Base-by-base conservation (phyloP, 2,888 invertebrate species). In the Arge pagana region DNA sequence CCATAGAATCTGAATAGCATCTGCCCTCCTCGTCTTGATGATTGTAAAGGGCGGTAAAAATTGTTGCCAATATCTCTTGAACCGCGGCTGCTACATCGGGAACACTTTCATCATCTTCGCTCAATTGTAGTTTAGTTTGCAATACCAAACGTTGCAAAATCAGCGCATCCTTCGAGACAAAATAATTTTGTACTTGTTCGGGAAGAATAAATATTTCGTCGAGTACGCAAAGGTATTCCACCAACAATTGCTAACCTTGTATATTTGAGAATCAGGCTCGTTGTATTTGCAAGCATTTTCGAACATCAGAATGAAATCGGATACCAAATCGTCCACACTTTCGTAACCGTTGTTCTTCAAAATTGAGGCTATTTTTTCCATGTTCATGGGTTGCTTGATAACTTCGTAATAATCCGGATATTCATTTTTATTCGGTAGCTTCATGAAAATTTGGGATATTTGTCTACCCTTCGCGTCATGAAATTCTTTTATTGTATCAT, bases 361-460 rank as follows among this genome's bases (percentile, higher is more conserved):
- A 67, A 93, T 93, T 50, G 90, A 89, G 0, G 91, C 89, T 53
- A 99, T 96, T 70, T 88, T 88, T 70, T 96, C 95, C 87, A 99
- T 87, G 73, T 98, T 97, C 69, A 99, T 93, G 0, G 99, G 98
- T 62, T 89, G 90, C 68, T 93, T 94, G 50, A 99, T 98, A 0
- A 97, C 88, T 72, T 97, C 96, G 71, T 96, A 98, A 77, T 99
- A 99, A 71, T 96, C 95, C 0, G 98, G 97, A 77, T 96, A 96
- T 70, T 96, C 88, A 68, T 79, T 83, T 81, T 93, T 95, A 39
- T 91, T 92, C 1, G 98, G 98, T 37, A 99, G 81, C 76, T 95
- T 95, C 83, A 93, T 90, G 77, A 99, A 98, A 57, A 96, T 95
- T 15, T 90, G 78, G 0, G 96, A 93, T n/a, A 98, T 80, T 71